phyloP scores from a whole-genome alignment of 2,888 invertebrate species.

The Drosophila emarginata region DNA sequence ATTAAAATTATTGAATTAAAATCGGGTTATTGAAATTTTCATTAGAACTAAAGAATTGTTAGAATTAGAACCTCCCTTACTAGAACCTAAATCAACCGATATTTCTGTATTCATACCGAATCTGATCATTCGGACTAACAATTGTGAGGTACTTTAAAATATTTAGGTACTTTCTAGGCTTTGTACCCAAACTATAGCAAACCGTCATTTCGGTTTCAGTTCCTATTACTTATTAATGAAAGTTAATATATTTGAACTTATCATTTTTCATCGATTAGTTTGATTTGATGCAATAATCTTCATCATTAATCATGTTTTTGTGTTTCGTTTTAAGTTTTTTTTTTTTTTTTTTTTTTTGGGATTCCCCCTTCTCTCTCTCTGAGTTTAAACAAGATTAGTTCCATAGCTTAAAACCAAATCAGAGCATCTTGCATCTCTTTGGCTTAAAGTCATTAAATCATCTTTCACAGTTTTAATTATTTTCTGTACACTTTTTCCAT shows the following conservation, averaged over 20 bases:
- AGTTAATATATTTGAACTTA: background rate
- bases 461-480: background rate
- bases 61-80: too few relatives aligned
- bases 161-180: too few relatives aligned
- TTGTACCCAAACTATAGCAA: too few relatives aligned
- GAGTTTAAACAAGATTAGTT: constrained; percentile 1
- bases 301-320: background rate
- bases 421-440: background rate
- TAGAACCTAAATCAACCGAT: too few relatives aligned
- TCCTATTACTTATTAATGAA: background rate
- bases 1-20: too few relatives aligned
- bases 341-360: background rate
- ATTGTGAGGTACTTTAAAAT: too few relatives aligned
- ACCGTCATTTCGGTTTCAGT: too few relatives aligned
- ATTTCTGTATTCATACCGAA: too few relatives aligned
- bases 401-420: constrained; percentile 4
- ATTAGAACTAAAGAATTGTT: too few relatives aligned
- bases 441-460: background rate
- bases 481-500: background rate
- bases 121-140: too few relatives aligned
- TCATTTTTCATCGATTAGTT: background rate
- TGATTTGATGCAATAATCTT: constrained; percentile 1
- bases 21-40: too few relatives aligned
- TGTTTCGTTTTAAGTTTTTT: too few relatives aligned
- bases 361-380: background rate